These are phyloP conservation scores for Cygnus buccinator DNA, from an alignment of 2,113 vertebrate species.

Conservation along the genomic window DNA sequence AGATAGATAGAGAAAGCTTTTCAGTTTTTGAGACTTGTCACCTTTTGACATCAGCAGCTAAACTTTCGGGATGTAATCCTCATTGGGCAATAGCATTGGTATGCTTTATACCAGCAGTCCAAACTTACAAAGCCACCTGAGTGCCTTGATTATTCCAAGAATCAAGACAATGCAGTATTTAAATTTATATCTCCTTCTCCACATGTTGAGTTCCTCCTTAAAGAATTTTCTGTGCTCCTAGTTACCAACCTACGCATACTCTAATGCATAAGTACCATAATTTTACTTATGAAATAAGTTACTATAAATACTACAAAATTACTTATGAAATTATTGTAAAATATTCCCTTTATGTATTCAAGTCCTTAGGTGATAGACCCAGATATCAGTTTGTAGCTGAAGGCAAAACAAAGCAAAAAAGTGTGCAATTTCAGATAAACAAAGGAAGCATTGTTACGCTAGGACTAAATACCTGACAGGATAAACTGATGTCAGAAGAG, in stretches of 20 bases:
- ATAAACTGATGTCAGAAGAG: neutral
- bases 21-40: too few species aligned
- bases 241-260: neutral
- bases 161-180: neutral
- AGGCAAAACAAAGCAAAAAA: neutral
- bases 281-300: neutral
- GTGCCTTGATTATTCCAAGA: neutral
- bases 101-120: neutral
- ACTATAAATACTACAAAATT: neutral
- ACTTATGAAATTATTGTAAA: neutral
- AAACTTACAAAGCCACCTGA: accelerated
- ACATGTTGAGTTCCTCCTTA: neutral
- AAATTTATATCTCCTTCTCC: neutral
- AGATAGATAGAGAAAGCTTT: neutral
- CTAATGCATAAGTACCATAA: neutral
- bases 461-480: neutral
- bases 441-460: neutral
- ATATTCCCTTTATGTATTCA: neutral
- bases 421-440: neutral
- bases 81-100: neutral
- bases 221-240: neutral
- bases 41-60: neutral
- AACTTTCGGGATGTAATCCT: neutral
- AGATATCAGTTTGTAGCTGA: neutral
- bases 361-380: neutral